Conservation (phyloP, 2,888 invertebrate species). For the Hypercompe scribonia region DNA sequence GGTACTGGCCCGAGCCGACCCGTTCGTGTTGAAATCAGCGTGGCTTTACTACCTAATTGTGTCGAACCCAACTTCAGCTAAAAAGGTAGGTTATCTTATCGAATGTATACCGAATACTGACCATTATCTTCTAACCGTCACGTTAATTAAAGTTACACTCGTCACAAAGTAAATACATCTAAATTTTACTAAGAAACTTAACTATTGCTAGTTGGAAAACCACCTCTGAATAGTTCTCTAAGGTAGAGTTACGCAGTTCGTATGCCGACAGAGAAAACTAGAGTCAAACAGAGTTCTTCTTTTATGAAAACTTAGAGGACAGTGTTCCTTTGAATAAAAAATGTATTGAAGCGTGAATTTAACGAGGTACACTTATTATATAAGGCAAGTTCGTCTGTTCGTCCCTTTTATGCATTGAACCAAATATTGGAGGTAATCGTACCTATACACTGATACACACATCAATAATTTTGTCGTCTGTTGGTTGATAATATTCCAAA, state of each 20-base stretch:
- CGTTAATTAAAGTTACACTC: no score
- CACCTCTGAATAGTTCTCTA: not conserved
- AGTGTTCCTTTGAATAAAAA: conserved; percentile 46
- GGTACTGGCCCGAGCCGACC: no score
- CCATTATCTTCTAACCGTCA: no score
- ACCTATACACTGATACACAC: not conserved
- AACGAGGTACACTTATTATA: conserved; percentile 40
- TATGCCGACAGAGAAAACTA: conserved; percentile 9
- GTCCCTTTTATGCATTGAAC: conserved; percentile 17
- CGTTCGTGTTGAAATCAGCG: no score
- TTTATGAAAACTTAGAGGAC: conserved; percentile 15
- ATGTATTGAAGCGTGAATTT: conserved; percentile 46
- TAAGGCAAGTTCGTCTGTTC: conserved; percentile 19
- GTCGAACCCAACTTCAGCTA: no score
- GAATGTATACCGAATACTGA: no score
- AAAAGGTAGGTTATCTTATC: no score
- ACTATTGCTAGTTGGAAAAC: no score
- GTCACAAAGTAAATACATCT: no score
- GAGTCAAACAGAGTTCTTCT: conserved; percentile 4
- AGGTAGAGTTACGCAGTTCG: not conserved
- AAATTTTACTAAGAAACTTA: no score
- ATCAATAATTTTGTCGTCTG: not conserved
- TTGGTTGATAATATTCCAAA: not conserved
- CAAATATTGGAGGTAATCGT: conserved; percentile 9
- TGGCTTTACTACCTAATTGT: no score